Base-by-base conservation (phyloP, 92 coral and sea anemone genomes). In the Epizoanthus fatuus region DNA sequence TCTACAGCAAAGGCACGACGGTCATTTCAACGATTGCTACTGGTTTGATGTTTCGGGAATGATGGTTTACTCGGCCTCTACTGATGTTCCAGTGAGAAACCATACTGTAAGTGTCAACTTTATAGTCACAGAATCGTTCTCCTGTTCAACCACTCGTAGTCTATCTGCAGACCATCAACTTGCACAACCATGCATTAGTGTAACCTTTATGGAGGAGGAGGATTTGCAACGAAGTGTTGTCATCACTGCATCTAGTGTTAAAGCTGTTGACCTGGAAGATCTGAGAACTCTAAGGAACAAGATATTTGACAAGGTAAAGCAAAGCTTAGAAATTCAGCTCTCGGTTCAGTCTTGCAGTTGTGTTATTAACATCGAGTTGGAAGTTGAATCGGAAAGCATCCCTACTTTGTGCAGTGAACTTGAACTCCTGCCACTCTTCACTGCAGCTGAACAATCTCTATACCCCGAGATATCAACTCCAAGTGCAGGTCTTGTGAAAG, bases 351-450 rank as follows among this genome's bases (percentile, higher is more conserved):
- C 17, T 12, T 1, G 4, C 39, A 66, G 72, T 66, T 68, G 39
- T 68, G 73, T 68, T 40, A 15, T 68, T 38, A 8, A n/a, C 39
- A 39, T 68, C 42, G 35, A 68, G 4, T 10, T 3, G 20, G 35
- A 38, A 39, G 73, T 73, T 52, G 42, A 54, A 6, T 4, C 79
- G 56, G 63, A 35, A 12, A 53, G 14, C 38, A 54, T 74, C 55
- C 79, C 63, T 51, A 53, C 49, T 12, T 73, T 73, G 79, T 73
- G 35, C 20, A 4, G 56, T 20, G 63, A 74, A 11, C 63, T 74
- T 74, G 79, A 74, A 4, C 19, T 29, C 16, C 16, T 74, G 15
- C 79, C 79, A 16, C 47, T 53, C 6, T 7, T 73, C 16, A 3
- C 2, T 53, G 63, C 62, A 52, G 60, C 57, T 25, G 40, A 53